Percentiles rank a stretch among this genome's conserved stretches.
phyloP scores from a whole-genome alignment of 2,797 vertebrate species.

The Acropternis orthonyx region DNA sequence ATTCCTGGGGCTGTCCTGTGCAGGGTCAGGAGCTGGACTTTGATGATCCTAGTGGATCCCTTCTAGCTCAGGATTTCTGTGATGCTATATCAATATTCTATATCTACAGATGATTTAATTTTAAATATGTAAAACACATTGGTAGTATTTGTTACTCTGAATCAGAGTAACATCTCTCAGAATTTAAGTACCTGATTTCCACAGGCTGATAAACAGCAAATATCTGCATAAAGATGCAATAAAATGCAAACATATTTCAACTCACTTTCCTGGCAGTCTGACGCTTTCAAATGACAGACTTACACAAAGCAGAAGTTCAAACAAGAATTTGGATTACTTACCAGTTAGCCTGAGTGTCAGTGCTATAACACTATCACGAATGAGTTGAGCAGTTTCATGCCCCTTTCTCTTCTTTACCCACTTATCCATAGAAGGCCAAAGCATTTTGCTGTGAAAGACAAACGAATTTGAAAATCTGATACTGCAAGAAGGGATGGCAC shows the following conservation, averaged over 20 bases:
- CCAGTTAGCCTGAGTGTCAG: conserved; percentile 89
- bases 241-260: not conserved
- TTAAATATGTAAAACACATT: not conserved
- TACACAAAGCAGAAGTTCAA: not conserved
- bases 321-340: conserved; percentile 61
- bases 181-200: not conserved
- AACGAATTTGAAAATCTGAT: not conserved
- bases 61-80: not conserved
- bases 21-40: not conserved
- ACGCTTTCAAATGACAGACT: not conserved
- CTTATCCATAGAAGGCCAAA: conserved; percentile 94
- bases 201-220: not conserved
- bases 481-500: not conserved
- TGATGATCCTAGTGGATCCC: not conserved
- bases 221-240: not conserved
- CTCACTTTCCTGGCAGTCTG: not conserved
- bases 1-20: not conserved
- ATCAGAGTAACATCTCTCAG: not conserved
- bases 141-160: not conserved
- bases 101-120: not conserved
- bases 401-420: conserved; percentile 89
- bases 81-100: not conserved
- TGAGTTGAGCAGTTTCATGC: conserved; percentile 53
- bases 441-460: conserved; percentile 81
- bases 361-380: conserved; percentile 83